Evolutionary conservation across 2,797 vertebrate species (phyloP), one percentile per base, ranked within the genome.

Genomic region (Malurus splendens): DNA sequence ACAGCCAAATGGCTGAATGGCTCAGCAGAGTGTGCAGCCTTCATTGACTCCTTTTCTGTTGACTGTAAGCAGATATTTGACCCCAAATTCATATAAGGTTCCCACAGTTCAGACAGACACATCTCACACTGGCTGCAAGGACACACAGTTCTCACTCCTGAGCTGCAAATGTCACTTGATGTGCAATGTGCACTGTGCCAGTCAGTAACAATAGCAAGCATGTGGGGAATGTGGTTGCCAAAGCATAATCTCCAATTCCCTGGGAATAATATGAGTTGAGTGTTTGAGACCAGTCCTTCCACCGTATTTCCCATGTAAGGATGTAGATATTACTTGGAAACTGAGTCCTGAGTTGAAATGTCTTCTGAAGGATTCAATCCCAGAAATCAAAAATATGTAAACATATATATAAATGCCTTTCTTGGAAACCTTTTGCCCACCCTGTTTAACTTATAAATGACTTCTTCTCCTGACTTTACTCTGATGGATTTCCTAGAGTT

Each of bases 151-250:
- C 44, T 72, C 51, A 30, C 6, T 28, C 7, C 28, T 56, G 30
- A 72, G 32, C 44, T 73, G 52, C 38, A 70, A 23, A 79, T 13
- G 20, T 84, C 33, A 41, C n/a, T 66, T 44, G 23, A 28, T 27
- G 28, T 51, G 39, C 2, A 0, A 28, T 27, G 28, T 51, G 39
- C 2, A 0, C 19, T 0, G 0, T 59, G 38, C 41, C 44, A 51
- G 59, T 59, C 48, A 55, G 5, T 27, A 48, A 50, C 22, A 61
- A n/a, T 19, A 73, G 20, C 47, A 62, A 75, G 39, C 14, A 86
- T 23, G n/a, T 48, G 28, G 57, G 57, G 78, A 83, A 81, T 30
- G 20, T 36, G 13, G 6, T 75, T 72, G 25, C 25, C 25, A 20
- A 68, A 59, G 33, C 25, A 38, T 66, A 25, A 70, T 39, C 39